Evolutionary conservation across 1,140 invertebrate species (phyloP).

Genomic region (Cyrtorhinus lividipennis): DNA sequence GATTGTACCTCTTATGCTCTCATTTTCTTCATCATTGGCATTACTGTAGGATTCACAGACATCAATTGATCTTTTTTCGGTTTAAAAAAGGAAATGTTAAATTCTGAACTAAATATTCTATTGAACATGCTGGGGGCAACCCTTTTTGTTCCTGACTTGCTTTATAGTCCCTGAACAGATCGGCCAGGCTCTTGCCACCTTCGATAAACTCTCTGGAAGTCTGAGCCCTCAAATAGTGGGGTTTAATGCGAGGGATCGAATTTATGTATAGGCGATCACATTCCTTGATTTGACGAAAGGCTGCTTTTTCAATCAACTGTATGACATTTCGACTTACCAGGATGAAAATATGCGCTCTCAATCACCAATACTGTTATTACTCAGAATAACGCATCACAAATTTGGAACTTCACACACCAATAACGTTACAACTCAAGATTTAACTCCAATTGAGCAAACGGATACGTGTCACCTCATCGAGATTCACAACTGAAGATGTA

Average conservation of each 20-base stretch:
- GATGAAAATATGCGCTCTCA: no score
- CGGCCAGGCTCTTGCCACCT: slow-evolving; percentile 16
- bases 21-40: background rate
- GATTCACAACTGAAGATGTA: no score
- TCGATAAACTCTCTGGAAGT: slow-evolving; percentile 21
- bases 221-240: slow-evolving; percentile 16
- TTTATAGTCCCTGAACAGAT: slow-evolving; percentile 19
- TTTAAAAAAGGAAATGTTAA: slow-evolving; percentile 23
- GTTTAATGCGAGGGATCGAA: slow-evolving; percentile 17
- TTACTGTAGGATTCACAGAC: slow-evolving; percentile 20
- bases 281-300: no score
- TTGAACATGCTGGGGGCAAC: slow-evolving; percentile 20
- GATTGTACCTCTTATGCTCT: background rate
- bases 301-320: no score
- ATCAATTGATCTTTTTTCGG: slow-evolving; percentile 25
- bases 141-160: slow-evolving; percentile 5
- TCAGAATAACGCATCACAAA: no score
- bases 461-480: no score
- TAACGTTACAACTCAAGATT: no score
- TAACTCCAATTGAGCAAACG: no score
- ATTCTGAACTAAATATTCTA: slow-evolving; percentile 20
- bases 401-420: no score
- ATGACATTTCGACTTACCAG: no score
- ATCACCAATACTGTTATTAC: no score
- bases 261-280: slow-evolving; percentile 15